Evolutionary conservation across 2,888 invertebrate genomes (phyloP), one percentile per base, ranked within the genome.

Genomic region (Adelphocoris suturalis): DNA sequence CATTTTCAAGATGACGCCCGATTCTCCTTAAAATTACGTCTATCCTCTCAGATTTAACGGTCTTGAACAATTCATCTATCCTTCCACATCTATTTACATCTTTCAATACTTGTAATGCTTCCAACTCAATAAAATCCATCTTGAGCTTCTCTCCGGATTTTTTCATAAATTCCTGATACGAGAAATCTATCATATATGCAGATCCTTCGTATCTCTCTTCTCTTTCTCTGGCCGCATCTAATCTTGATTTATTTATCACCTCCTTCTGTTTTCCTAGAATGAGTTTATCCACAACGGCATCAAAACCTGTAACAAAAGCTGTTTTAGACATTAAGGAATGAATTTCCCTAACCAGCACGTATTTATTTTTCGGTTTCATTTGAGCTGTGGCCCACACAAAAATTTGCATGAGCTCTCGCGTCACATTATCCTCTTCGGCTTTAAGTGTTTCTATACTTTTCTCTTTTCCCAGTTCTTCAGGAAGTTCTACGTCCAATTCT

Each of bases 201-300:
- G 88, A 88, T 12, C 80, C 55, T 76, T 76, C 88, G 16, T 4
- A 19, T 9, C 48, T 27, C 13, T 89, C 82, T 27, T 81, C 82
- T 68, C 46, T 46, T 7, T 82, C 52, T 7, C 68, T n/a, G 16
- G 19, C 48, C 0, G 46, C 46, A 27, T 89, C 89, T n/a, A 46
- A 19, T 82, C 61, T 89, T 13, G 57, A 23, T 61, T 82, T 89
- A 14, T 11, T 12, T 11, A 89, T 89, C 1, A 89, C 11, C 37
- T 89, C 89, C 46, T 55, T 89, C 37, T 89, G 82, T 28, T 82
- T 89, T 12, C 19, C 28, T 46, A 82, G 19, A 82, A 89, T 89
- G 9, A 89, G 61, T n/a, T 46, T 81, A 52, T 89, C 82, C 16
- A 61, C 55, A 4, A 84, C 52, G 14, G 47, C 82, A n/a, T 84